Evolutionary conservation across 2,797 vertebrate genomes (phyloP), one percentile per base, ranked within the genome.

Genomic region (Peromyscus eremicus): DNA sequence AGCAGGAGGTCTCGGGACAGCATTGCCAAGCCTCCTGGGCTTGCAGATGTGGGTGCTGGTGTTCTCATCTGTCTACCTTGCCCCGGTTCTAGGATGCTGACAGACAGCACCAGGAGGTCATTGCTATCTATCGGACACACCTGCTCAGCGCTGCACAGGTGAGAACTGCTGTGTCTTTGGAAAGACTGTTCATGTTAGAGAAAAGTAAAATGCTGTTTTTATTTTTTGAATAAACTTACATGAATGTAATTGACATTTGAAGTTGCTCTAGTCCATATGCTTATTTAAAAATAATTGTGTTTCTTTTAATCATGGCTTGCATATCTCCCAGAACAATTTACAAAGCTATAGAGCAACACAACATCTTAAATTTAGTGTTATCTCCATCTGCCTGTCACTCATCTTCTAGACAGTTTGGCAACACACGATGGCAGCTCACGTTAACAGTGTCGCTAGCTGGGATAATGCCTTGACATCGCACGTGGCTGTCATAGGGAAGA

Each of bases 41-140:
- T 91, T 94, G 85, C 55, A 43, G 76, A 60, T 2, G 34, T 21
- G 29, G 60, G 12, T 52, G 43, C 70, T 46, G 52, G 34, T 81
- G 1, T 46, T 75, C 81, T 94, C 13, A 37, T 77, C 70, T 34
- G 84, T 49, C 89, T 16, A 21, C 55, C 2, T 90, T 96, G 86
- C 89, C 21, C 3, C 21, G 81, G 73, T 1, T 82, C 57, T 55
- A 99, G 99, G 99, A 99, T 95, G 99, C 99, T 97, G 99, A 99
- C 96, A 99, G 99, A 98, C 99, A 99, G 98, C 99, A 99, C 98
- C 99, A 99, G 95, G 99, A 99, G 98, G 99, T 99, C 91, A 99
- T 99, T 83, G 99, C 99, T 13, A 99, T 99, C 97, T 99, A 99
- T 96, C 98, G 99, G 97, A 99, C 99, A 12, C 99, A 99, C 98